Evolutionary conservation across 2,113 vertebrate genomes (phyloP).

Genomic region (Cynoglossus semilaevis): DNA sequence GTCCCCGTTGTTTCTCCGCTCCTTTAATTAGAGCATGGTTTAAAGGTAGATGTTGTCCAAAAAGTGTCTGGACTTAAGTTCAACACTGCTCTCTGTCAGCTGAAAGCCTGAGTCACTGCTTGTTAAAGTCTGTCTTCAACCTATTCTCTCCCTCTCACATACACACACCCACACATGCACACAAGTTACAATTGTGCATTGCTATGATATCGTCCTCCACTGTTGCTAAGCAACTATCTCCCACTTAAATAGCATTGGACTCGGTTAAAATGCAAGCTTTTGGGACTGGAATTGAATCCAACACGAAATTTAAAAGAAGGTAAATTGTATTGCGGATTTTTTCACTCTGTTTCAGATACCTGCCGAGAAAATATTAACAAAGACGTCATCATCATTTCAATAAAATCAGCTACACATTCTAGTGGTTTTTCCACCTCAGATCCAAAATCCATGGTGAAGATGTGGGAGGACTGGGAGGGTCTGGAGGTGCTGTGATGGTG

Average conservation of each 20-base stretch:
- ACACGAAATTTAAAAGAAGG: conserved; percentile 16
- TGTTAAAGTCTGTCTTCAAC: conserved; percentile 34
- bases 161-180: conserved; percentile 32
- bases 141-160: conserved; percentile 6
- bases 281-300: conserved; percentile 46
- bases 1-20: neutral
- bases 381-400: neutral
- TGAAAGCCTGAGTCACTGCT: conserved; percentile 62
- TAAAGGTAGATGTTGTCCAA: conserved; percentile 2
- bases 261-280: conserved; percentile 34
- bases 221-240: conserved; percentile 77
- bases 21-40: conserved; percentile 3
- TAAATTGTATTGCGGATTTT: conserved; percentile 14
- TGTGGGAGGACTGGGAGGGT: conserved; percentile 88
- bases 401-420: neutral
- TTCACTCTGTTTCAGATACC: conserved; percentile 12
- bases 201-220: conserved; percentile 56
- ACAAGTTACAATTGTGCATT: conserved; percentile 45
- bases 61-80: conserved; percentile 7
- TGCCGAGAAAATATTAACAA: conserved; percentile 1
- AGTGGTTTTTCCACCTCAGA: conserved; percentile 77
- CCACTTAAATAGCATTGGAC: conserved; percentile 67
- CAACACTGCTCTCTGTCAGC: conserved; percentile 45
- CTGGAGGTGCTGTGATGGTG: conserved; percentile 75
- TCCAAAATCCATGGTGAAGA: conserved; percentile 89